These are phyloP conservation scores for Entomobrya proxima DNA, from an alignment of 2,888 invertebrate genomes.

Conservation along the genomic window DNA sequence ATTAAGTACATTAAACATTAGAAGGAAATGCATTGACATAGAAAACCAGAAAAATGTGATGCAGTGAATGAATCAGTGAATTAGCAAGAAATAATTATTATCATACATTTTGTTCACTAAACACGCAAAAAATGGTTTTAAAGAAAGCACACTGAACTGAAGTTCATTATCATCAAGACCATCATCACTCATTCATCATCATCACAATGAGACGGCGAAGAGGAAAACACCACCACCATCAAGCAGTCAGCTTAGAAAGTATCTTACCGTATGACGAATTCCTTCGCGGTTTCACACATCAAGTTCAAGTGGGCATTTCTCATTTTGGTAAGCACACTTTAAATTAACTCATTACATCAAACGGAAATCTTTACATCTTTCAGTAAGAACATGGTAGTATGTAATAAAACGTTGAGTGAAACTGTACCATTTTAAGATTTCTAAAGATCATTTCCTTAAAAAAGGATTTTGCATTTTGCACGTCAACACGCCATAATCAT, in stretches of 20 bases:
- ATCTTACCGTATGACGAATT: slow-evolving; percentile 58
- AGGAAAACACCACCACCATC: slow-evolving; percentile 56
- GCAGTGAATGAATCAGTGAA: no score
- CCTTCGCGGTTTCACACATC: slow-evolving; percentile 58
- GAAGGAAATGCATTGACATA: background rate
- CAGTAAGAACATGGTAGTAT: background rate
- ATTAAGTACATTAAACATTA: no score
- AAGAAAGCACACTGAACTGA: background rate
- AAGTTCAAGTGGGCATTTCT: slow-evolving; percentile 49
- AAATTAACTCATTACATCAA: background rate
- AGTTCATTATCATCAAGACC: background rate
- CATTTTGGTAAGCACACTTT: slow-evolving; percentile 56
- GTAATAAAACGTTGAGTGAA: background rate
- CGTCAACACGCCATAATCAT: background rate
- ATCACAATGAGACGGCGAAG: slow-evolving; percentile 47
- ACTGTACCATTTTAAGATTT: background rate
- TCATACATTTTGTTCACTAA: no score
- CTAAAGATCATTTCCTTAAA: background rate
- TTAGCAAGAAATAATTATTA: no score
- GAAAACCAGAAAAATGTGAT: no score
- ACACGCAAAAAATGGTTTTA: no score
- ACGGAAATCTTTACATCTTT: background rate
- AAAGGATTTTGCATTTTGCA: background rate
- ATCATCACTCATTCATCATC: background rate
- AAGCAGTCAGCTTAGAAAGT: slow-evolving; percentile 63